Evolutionary conservation across 1,140 invertebrate genomes (phyloP).

Genomic region (Apis laboriosa): DNA sequence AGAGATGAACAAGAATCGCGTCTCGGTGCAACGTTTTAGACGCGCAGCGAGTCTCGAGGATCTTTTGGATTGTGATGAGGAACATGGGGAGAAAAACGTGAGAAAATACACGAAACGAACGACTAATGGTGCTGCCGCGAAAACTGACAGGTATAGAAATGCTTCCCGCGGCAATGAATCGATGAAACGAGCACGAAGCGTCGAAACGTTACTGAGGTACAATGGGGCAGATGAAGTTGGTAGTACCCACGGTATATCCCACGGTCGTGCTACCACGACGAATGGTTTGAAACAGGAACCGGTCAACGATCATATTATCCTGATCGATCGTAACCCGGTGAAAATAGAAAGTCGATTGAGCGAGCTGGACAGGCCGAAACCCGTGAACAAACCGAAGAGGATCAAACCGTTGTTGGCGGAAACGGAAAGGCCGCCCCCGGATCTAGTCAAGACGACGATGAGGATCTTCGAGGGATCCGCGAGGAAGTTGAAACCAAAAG

Average conservation of each 20-base stretch:
- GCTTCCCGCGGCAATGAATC: constrained; percentile 81
- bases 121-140: constrained; percentile 49
- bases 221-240: constrained; percentile 73
- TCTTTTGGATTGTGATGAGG: constrained; percentile 86
- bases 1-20: constrained; percentile 83
- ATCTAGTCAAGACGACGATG: constrained; percentile 91
- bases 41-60: constrained; percentile 93
- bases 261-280: neutral
- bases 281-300: constrained; percentile 70
- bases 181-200: constrained; percentile 91
- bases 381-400: constrained; percentile 83
- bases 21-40: constrained; percentile 85
- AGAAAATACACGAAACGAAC: constrained; percentile 70
- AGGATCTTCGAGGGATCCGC: constrained; percentile 90
- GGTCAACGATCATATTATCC: constrained; percentile 84
- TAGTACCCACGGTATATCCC: constrained; percentile 1
- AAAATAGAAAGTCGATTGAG: constrained; percentile 85
- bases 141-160: constrained; percentile 78
- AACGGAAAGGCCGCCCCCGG: constrained; percentile 90
- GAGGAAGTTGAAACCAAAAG: constrained; percentile 81
- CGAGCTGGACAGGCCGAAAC: constrained; percentile 70
- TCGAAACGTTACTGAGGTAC: constrained; percentile 88
- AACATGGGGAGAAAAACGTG: constrained; percentile 60
- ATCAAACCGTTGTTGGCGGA: constrained; percentile 87
- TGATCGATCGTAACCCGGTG: constrained; percentile 90